Base-by-base conservation (phyloP, 2,113 vertebrate species). In the Colossoma macropomum region DNA sequence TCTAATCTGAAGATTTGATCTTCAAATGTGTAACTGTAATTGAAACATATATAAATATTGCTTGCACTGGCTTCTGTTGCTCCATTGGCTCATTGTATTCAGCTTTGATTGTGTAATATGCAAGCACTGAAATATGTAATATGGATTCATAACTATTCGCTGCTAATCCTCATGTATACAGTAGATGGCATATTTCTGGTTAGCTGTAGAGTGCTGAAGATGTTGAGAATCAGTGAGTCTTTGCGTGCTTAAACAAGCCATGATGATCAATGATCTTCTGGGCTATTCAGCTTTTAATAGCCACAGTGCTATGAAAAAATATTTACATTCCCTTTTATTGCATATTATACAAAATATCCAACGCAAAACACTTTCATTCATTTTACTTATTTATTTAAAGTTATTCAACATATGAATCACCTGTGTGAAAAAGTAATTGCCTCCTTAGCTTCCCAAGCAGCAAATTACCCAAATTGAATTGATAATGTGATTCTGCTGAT, bases 161-260 rank as follows among this genome's bases (percentile, higher is more conserved):
- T 68, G 27, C 23, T 52, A 69, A 28, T 54, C 2, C 21, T 34
- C 77, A 54, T 68, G 54, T n/a, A 48, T 7, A 28, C 66, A 48
- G 45, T 48, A 48, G 62, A 69, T 16, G 23, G 16, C 62, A 50
- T 1, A 15, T 28, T 27, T 75, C 59, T 38, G 56, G 41, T 54
- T 52, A 28, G 56, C 74, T 54, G 32, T 38, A 62, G 59, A 50
- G 27, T 65, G 70, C 28, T 81, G 54, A 54, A 73, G 79, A 81
- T 80, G 68, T 72, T 72, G 3, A 32, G 17, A 68, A 17, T 28
- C 68, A 76, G 30, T 54, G 48, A 66, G 73, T 52, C 38, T 59
- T 41, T 3, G 3, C 60, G 30, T 82, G 41, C 65, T 34, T 77
- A 27, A 71, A 34, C 74, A 77, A 25, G 38, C 65, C 52, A 77